phyloP scores from a whole-genome alignment of 2,113 vertebrate genomes.

The Stigmatopora nigra region DNA sequence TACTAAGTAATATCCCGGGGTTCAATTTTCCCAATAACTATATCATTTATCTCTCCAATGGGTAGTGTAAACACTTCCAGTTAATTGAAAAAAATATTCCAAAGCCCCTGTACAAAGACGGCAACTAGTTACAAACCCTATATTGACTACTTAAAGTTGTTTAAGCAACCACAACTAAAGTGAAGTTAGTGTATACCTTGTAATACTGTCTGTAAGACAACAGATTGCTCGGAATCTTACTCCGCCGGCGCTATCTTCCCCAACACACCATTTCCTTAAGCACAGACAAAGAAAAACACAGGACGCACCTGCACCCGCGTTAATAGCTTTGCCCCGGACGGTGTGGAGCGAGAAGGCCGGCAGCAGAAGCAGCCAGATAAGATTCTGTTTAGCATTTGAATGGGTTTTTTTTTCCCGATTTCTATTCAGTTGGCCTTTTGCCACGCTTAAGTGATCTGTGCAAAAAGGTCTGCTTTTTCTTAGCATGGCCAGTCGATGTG shows the following conservation, averaged over 20 bases:
- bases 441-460: slow-evolving; percentile 59
- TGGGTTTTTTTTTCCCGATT: slow-evolving; percentile 48
- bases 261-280: slow-evolving; percentile 1
- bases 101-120: slow-evolving; percentile 10
- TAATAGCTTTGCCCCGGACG: slow-evolving; percentile 66
- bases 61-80: slow-evolving; percentile 40
- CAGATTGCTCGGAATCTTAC: background rate
- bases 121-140: slow-evolving; percentile 39
- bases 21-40: slow-evolving; percentile 46
- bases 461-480: slow-evolving; percentile 32
- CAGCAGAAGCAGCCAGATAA: slow-evolving; percentile 64
- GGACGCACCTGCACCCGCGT: slow-evolving; percentile 29
- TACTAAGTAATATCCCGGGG: slow-evolving; percentile 36
- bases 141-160: slow-evolving; percentile 57
- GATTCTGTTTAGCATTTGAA: slow-evolving; percentile 71
- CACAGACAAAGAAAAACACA: slow-evolving; percentile 15
- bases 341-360: slow-evolving; percentile 58
- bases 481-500: slow-evolving; percentile 46
- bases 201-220: slow-evolving; percentile 24
- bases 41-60: slow-evolving; percentile 49
- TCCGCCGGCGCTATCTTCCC: background rate
- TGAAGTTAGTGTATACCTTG: slow-evolving; percentile 49
- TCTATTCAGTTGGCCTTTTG: slow-evolving; percentile 63
- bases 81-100: slow-evolving; percentile 22
- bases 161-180: background rate